Base-by-base conservation (phyloP, 1,140 invertebrate species). In the Neomicropteryx cornuta region DNA sequence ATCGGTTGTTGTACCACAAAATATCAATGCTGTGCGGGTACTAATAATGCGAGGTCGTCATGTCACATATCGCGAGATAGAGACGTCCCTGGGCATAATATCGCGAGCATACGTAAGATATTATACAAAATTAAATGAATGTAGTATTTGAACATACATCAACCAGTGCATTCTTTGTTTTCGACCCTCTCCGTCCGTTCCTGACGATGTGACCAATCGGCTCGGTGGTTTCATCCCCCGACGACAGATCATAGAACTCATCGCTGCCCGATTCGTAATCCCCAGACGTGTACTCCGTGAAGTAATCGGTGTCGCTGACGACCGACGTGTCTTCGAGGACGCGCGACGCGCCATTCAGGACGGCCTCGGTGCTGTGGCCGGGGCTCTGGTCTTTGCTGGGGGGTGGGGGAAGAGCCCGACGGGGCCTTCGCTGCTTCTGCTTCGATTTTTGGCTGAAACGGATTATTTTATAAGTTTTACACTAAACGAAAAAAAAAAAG, bases 241-340 rank as follows among this genome's bases (percentile, higher is more conserved):
- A 58, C 14, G 55, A 56, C 10, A 66, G 57, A 33, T 66, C 63
- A 42, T 63, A 66, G 40, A 66, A 66, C 44, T 66, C 63, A 18
- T 66, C 63, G n/a, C 60, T 65, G 41, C 62, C 60, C 51, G 63
- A 52, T 28, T 66, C 63, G 5, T 52, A 51, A 29, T 66, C 63
- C 20, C 61, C 47, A 20, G 61, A 64, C 37, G 61, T 60, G 35
- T 63, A 66, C 32, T 66, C 63, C 1, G 59, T 66, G 20, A 55
- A 60, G 38, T 66, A 63, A 38, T 64, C 61, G 0, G 60, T 62
- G 41, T 66, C 63, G 0, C 60, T 62, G 2, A 52, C 55, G 32
- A 56, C 24, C 16, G 31, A 11, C 14, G 11, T 32, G 8, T n/a
- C 6, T 6, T 32, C 6, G 8, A 6, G 31, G 6, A 32, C 8